These are phyloP conservation scores for Sterna hirundo DNA, from an alignment of 2,113 vertebrate species.

Conservation along the genomic window DNA sequence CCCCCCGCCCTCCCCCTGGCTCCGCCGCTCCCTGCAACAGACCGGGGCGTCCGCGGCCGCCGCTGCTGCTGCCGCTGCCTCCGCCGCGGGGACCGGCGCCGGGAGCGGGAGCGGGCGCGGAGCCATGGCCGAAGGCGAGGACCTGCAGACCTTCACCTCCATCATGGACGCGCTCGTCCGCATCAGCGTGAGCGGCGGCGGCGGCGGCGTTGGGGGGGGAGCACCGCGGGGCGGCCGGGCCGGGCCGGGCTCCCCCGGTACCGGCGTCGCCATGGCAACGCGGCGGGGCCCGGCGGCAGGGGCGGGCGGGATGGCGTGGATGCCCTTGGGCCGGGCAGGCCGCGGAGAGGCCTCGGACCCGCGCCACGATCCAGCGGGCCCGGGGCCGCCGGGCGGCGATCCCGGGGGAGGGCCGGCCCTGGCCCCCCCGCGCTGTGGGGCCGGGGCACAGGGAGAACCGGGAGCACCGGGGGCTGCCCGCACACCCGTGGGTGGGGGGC, in stretches of 20 bases:
- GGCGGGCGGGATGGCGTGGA: background rate
- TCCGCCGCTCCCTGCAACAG: slow-evolving; percentile 42
- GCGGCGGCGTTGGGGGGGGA: background rate
- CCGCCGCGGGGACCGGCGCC: background rate
- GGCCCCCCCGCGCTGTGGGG: background rate
- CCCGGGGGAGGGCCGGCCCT: background rate
- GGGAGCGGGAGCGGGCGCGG: background rate
- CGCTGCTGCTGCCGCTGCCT: background rate
- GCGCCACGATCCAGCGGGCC: background rate
- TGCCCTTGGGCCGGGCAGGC: background rate
- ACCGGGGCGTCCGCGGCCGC: slow-evolving; percentile 49
- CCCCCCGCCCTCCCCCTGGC: background rate
- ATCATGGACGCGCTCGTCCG: slow-evolving; percentile 93
- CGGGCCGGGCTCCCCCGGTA: background rate
- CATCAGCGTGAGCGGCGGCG: slow-evolving; percentile 85
- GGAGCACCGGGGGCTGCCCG: background rate
- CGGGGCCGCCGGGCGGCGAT: background rate
- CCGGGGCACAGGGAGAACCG: background rate
- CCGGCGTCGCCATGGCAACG: slow-evolving; percentile 1
- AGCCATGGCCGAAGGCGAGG: slow-evolving; percentile 88
- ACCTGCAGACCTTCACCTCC: slow-evolving; percentile 88
- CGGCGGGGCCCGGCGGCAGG: background rate
- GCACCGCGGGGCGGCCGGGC: background rate
- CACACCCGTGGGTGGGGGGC: background rate
- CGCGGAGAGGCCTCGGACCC: background rate